Percentiles rank a stretch among this genome's conserved stretches.
Conservation (phyloP, 2,888 invertebrate species). For the Drosophila barbarae region DNA sequence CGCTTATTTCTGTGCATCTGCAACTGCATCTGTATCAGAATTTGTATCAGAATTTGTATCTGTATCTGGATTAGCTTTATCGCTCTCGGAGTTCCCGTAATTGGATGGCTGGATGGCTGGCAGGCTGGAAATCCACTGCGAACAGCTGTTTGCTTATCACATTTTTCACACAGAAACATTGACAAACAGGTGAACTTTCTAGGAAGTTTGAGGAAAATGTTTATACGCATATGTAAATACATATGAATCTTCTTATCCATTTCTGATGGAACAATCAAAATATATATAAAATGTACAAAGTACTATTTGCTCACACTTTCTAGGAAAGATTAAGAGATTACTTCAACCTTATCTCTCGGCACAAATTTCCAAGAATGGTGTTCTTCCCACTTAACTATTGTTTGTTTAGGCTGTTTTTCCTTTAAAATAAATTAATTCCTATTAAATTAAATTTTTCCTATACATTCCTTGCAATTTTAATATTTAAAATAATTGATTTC, state of each 20-base stretch:
- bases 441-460: too few relatives aligned
- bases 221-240: not conserved
- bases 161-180: not conserved
- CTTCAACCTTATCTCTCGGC: not conserved
- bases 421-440: not conserved
- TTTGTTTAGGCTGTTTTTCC: not conserved
- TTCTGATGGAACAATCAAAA: not conserved
- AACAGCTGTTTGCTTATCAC: conserved; percentile 2
- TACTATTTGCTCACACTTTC: not conserved
- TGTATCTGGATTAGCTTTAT: conserved; percentile 5
- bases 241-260: not conserved
- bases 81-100: conserved; percentile 9
- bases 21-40: too few relatives aligned
- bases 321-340: not conserved
- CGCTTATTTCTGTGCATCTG: too few relatives aligned
- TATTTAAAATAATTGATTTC: not conserved
- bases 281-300: not conserved
- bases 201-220: not conserved
- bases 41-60: too few relatives aligned
- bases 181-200: not conserved
- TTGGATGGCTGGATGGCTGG: not conserved
- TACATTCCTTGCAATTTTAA: not conserved
- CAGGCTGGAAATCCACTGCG: not conserved
- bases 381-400: not conserved
- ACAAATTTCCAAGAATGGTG: conserved; percentile 1